These are phyloP conservation scores for Leptodactylus fuscus DNA, from an alignment of 2,113 vertebrate species.

Conservation along the genomic window DNA sequence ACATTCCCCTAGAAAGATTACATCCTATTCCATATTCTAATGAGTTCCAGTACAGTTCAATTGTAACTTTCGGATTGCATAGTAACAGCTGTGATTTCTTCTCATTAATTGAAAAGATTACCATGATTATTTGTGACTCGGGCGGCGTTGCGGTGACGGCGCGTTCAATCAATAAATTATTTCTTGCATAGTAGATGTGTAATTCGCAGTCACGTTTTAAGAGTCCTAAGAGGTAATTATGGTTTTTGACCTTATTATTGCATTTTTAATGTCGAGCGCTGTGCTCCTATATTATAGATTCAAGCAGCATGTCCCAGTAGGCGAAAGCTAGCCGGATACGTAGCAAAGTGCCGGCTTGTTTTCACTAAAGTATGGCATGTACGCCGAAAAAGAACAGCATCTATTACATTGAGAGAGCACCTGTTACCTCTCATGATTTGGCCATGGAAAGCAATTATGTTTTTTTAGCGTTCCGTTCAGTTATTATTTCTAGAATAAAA, in stretches of 20 bases:
- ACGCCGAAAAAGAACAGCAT: background rate
- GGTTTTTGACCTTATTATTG: slow-evolving; percentile 14
- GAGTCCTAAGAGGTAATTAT: slow-evolving; percentile 46
- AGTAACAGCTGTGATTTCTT: slow-evolving; percentile 64
- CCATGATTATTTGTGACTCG: slow-evolving; percentile 61
- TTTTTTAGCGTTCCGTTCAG: too few species aligned
- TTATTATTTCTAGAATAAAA: too few species aligned
- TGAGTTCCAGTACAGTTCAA: slow-evolving; percentile 63
- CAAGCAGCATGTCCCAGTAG: background rate
- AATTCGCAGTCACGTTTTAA: slow-evolving; percentile 40
- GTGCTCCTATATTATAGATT: background rate
- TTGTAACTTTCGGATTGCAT: slow-evolving; percentile 61
- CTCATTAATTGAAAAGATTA: slow-evolving; percentile 62
- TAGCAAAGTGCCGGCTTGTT: background rate
- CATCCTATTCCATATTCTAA: slow-evolving; percentile 63
- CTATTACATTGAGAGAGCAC: background rate
- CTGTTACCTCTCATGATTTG: too few species aligned
- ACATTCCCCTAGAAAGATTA: slow-evolving; percentile 64
- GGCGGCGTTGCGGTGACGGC: slow-evolving; percentile 58
- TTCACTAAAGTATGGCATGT: background rate
- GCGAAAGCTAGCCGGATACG: background rate
- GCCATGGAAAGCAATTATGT: too few species aligned
- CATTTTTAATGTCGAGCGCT: slow-evolving; percentile 24
- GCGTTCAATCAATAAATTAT: slow-evolving; percentile 28
- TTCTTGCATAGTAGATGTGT: slow-evolving; percentile 10